Base-by-base conservation (phyloP, 1,140 invertebrate species). In the Solenopsis fugax region DNA sequence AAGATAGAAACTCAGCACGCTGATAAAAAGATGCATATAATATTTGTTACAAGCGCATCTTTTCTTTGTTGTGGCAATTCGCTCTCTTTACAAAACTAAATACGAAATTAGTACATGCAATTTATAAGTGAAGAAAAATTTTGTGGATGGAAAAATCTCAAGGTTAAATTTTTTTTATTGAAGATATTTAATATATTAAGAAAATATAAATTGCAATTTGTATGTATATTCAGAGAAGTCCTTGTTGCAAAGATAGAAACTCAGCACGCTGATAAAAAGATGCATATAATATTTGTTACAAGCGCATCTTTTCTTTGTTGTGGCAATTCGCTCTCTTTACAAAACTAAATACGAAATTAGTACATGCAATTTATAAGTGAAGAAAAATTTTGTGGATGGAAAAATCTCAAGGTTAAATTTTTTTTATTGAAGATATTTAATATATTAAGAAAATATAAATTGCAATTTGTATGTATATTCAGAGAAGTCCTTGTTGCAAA, bases 1-100 rank as follows among this genome's bases (percentile, higher is more conserved):
- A 16, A 2, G 3, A 7, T 5, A 58, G 72, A 71, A 81, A 81
- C 73, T 58, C 54, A 48, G 12, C 18, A n/a, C n/a, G 80, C n/a
- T 81, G n/a, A n/a, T 45, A 69, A 82, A 52, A 82, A 82, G 60
- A 76, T 34, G 73, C 48, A 16, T 54, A 85, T 41, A n/a, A 21
- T 50, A 34, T 50, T 37, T 69, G 64, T 56, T 45, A 16, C 64
- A 48, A 41, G 9, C 9, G n/a, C 29, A 56, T 81, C 2, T 37
- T 10, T 50, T 69, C 13, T 29, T 69, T 24, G 34, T 81, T 21
- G 16, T 13, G 37, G 58, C 6, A 45, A 45, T 45, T 45, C 5
- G 1, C 3, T 56, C 29, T 48, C 50, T 29, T 7, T 13, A 24
- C 29, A 18, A 29, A 24, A 24, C n/a, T 24, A 29, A 29, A 41